Conservation (phyloP, 2,113 vertebrate species). For the Aphelocoma coerulescens region DNA sequence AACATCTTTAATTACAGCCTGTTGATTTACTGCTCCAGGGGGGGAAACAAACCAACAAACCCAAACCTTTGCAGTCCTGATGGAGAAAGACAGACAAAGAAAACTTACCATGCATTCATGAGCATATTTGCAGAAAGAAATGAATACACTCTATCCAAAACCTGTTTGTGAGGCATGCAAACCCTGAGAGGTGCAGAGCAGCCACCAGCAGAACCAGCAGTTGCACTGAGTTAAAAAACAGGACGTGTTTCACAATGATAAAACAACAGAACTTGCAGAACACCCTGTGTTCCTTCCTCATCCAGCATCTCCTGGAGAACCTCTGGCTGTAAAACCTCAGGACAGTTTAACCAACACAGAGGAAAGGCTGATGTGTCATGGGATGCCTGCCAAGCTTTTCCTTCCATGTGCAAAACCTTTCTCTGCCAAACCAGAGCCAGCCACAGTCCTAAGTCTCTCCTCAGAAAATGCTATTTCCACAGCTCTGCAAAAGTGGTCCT, state of each 20-base stretch:
- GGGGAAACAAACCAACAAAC: neutral
- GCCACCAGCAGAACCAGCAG: neutral
- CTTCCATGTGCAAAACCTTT: neutral
- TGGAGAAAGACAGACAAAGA: neutral
- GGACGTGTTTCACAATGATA: neutral
- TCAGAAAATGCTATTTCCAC: neutral
- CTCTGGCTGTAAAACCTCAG: neutral
- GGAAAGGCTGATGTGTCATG: neutral
- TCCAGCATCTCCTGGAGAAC: neutral
- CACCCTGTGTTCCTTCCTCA: neutral
- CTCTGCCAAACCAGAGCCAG: neutral
- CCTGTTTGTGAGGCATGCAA: neutral
- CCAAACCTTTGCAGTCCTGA: neutral
- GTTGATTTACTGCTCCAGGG: neutral
- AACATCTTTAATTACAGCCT: slow-evolving; percentile 12
- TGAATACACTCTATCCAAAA: neutral
- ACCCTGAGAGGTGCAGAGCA: neutral
- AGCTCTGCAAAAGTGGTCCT: neutral
- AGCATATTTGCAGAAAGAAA: neutral
- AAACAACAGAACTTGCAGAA: neutral
- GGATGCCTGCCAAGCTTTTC: neutral
- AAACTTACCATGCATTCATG: neutral
- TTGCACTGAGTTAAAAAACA: neutral
- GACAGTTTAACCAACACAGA: neutral
- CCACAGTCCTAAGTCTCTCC: neutral